phyloP scores from a whole-genome alignment of 2,888 invertebrate species.

The Luperina testacea region DNA sequence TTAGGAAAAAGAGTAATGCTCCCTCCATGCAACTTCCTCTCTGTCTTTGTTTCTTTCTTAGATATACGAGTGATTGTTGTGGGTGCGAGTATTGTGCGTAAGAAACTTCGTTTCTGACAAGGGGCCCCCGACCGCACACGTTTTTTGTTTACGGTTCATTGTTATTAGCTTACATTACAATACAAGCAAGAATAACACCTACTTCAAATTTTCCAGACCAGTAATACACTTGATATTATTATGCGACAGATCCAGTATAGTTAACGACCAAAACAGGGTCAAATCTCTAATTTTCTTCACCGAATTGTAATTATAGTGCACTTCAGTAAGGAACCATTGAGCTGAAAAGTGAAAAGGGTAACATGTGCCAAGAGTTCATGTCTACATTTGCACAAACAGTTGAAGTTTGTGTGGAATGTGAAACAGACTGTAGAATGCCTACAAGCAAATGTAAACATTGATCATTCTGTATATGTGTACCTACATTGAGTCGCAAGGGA shows the following conservation, averaged over 20 bases:
- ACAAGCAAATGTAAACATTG: constrained; percentile 25
- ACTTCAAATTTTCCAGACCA: constrained; percentile 90
- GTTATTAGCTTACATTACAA: neutral
- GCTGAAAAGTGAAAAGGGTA: constrained; percentile 75
- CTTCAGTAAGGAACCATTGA: constrained; percentile 91
- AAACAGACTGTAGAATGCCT: constrained; percentile 28
- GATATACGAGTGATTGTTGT: neutral
- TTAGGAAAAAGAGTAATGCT: neutral
- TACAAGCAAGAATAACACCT: neutral
- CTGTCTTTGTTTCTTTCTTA: neutral
- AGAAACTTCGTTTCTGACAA: neutral
- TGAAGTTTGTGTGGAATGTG: constrained; percentile 31
- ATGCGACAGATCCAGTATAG: constrained; percentile 90
- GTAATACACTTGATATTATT: constrained; percentile 90
- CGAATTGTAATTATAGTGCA: constrained; percentile 90
- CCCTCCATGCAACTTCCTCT: neutral
- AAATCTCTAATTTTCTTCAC: constrained; percentile 89
- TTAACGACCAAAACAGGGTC: constrained; percentile 91
- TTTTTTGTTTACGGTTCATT: constrained; percentile 7
- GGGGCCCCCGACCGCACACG: neutral
- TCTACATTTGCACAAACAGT: constrained; percentile 35
- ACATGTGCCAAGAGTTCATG: constrained; percentile 31
- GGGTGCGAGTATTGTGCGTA: neutral
- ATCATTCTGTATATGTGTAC: constrained; percentile 6
- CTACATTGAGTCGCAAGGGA: neutral